Conservation (phyloP, 1,140 invertebrate species). For the Drosophila lini region DNA sequence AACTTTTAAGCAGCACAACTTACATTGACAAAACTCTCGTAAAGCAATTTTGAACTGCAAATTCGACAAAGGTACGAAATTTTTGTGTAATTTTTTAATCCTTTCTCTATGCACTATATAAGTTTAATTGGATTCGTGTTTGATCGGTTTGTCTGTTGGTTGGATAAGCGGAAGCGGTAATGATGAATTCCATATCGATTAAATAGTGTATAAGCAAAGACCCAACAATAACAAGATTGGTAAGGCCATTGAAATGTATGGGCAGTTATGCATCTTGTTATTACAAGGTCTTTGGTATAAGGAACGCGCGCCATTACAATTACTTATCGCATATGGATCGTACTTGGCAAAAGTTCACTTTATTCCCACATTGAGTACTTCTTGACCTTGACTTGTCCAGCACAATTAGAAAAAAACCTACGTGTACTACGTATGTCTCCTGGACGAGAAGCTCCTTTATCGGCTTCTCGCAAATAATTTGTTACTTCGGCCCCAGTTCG, state of each 20-base stretch:
- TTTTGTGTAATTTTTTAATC: constrained; percentile 52
- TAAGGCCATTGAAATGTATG: not conserved
- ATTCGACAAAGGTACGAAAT: constrained; percentile 83
- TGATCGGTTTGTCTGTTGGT: constrained; percentile 18
- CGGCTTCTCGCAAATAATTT: constrained; percentile 25
- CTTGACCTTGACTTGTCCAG: constrained; percentile 1
- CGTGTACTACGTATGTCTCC: constrained; percentile 8
- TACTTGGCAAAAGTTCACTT: constrained; percentile 42
- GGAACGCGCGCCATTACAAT: constrained; percentile 64
- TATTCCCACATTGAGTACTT: constrained; percentile 45
- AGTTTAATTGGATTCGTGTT: constrained; percentile 24
- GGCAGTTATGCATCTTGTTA: not conserved
- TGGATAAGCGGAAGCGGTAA: constrained; percentile 49
- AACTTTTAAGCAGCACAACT: constrained; percentile 37
- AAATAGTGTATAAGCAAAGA: constrained; percentile 46
- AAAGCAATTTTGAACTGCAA: constrained; percentile 84
- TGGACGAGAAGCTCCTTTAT: constrained; percentile 7
- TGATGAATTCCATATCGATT: constrained; percentile 30
- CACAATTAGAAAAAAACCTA: constrained; percentile 41
- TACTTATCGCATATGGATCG: constrained; percentile 27
- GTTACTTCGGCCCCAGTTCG: constrained; percentile 32
- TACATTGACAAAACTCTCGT: constrained; percentile 58
- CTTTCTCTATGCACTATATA: constrained; percentile 38
- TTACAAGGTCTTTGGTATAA: constrained; percentile 30
- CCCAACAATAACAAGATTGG: not conserved